Evolutionary conservation across 2,888 invertebrate species (phyloP).

Genomic region (Orthosia cruda): DNA sequence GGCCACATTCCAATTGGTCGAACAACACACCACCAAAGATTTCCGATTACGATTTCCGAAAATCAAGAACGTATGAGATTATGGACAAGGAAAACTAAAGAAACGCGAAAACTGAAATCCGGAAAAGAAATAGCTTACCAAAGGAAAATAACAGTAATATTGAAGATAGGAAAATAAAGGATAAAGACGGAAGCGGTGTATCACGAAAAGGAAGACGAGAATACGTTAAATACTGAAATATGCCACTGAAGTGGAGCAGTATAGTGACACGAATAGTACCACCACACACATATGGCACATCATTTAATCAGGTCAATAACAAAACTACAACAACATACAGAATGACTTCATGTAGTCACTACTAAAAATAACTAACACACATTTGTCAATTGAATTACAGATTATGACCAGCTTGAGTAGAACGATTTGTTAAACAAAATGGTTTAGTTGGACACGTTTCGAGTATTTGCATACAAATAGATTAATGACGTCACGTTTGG

Average conservation of each 20-base stretch:
- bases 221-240: constrained; percentile 1
- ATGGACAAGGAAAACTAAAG: not conserved
- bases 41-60: not conserved
- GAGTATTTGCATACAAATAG: constrained; percentile 66
- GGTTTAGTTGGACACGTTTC: constrained; percentile 38
- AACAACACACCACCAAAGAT: not conserved
- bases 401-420: constrained; percentile 47
- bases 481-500: constrained; percentile 52
- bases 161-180: not conserved
- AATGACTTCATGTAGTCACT: constrained; percentile 62
- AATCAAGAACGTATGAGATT: not conserved
- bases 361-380: constrained; percentile 58
- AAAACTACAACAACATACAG: constrained; percentile 32
- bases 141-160: constrained; percentile 4
- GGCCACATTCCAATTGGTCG: not conserved
- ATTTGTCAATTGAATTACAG: constrained; percentile 60
- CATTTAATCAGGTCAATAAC: constrained; percentile 65
- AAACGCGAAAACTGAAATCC: not conserved
- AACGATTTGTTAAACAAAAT: constrained; percentile 53
- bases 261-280: constrained; percentile 24
- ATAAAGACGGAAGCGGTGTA: not conserved
- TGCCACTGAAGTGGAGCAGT: not conserved
- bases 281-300: constrained; percentile 20
- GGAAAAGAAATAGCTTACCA: too few relatives aligned
- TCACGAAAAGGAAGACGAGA: not conserved